Base-by-base conservation (phyloP, 1,140 invertebrate species). In the Dendroctonus ponderosae region DNA sequence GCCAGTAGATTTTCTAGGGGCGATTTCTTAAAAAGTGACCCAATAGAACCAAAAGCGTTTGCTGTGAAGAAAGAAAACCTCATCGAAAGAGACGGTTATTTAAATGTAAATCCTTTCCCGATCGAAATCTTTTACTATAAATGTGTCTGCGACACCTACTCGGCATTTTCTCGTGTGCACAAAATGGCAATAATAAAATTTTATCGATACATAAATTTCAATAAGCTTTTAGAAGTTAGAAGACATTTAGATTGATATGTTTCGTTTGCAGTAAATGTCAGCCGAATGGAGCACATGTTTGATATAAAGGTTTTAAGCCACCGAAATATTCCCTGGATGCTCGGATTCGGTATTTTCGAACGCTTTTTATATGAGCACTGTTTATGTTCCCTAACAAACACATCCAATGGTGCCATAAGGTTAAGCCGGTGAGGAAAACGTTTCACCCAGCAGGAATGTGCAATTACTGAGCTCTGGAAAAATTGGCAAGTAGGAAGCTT, bases 141-240 rank as follows among this genome's bases (percentile, higher is more conserved):
- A 52, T 56, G 26, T 56, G 26, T 56, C n/a, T 11, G n/a, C 8
- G 26, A 41, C 53, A 56, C 53, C 53, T 26, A 56, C 53, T 39
- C 26, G 39, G 15, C 9, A 46, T 46, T 46, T 56, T 41, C 9
- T 14, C 41, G 9, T 56, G 53, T n/a, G 39, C 53, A 38, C 11
- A 15, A 56, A 56, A 37, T 56, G n/a, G 53, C 12, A 56, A 56
- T 56, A 39, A 14, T 56, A 56, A 56, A 56, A 40, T 56, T 56
- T 56, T 56, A 56, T 40, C n/a, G 53, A 56, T 7, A 56, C 11
- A 56, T 56, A 56, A 56, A 56, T 56, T 56, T 56, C 39, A 41
- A 41, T 26, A 56, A 56, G 9, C 41, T 56, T 39, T 56, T 52
- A 14, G 53, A 26, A 56, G 37, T 9, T 52, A 12, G 50, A 14